Evolutionary conservation across 1,140 invertebrate species (phyloP).

Genomic region (Calycopis cecrops): DNA sequence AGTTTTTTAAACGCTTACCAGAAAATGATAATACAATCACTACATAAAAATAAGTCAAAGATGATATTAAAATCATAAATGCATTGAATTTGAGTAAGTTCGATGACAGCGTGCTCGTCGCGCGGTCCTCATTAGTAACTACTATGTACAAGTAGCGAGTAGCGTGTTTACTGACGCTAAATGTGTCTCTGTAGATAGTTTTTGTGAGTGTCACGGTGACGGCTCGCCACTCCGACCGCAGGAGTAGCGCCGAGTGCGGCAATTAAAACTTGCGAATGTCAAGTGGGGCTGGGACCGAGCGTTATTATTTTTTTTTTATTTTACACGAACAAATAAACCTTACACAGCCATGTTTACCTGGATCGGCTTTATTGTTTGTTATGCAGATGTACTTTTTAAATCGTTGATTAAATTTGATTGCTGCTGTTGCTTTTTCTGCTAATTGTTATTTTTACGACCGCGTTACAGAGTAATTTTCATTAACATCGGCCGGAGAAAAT

Average conservation of each 20-base stretch:
- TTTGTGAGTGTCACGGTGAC: slow-evolving; percentile 36
- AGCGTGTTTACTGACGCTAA: slow-evolving; percentile 38
- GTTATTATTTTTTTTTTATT: slow-evolving; percentile 57
- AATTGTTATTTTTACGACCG: slow-evolving; percentile 1
- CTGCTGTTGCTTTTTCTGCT: slow-evolving; percentile 2
- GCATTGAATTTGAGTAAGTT: too few relatives aligned
- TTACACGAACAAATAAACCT: slow-evolving; percentile 42
- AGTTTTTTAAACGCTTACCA: too few relatives aligned
- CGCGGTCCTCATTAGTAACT: slow-evolving; percentile 46
- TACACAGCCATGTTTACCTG: slow-evolving; percentile 19
- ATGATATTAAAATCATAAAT: background rate
- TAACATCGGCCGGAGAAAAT: too few relatives aligned
- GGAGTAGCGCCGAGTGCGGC: slow-evolving; percentile 42
- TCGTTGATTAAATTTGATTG: slow-evolving; percentile 10
- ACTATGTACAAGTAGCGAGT: slow-evolving; percentile 31
- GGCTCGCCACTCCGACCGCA: background rate
- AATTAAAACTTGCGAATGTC: slow-evolving; percentile 72
- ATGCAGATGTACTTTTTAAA: slow-evolving; percentile 10
- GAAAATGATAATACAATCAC: too few relatives aligned
- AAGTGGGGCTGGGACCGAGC: slow-evolving; percentile 49
- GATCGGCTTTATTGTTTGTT: slow-evolving; percentile 8
- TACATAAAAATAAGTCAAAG: background rate
- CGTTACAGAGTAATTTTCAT: background rate
- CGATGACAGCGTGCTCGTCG: background rate
- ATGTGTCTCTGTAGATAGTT: slow-evolving; percentile 41